Percentiles rank a stretch among this genome's conserved stretches.
Evolutionary conservation across 2,888 invertebrate genomes (phyloP).

Genomic region (Melangyna quadrimaculata): DNA sequence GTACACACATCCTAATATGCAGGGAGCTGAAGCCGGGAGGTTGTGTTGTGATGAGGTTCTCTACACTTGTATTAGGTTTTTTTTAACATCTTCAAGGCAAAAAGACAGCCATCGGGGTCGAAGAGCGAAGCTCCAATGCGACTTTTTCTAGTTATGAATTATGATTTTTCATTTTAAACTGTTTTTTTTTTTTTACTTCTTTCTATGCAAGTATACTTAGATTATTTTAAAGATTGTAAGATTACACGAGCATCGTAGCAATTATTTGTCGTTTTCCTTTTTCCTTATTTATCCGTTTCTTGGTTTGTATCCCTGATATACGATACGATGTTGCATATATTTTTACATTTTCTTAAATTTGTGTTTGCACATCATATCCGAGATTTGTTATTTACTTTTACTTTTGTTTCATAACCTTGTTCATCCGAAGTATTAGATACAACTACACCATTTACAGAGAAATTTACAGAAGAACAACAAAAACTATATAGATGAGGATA

Average conservation of each 20-base stretch:
- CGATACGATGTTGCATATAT: slow-evolving; percentile 11
- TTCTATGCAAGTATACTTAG: slow-evolving; percentile 46
- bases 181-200: slow-evolving; percentile 15
- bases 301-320: slow-evolving; percentile 27
- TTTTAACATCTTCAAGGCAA: slow-evolving; percentile 60
- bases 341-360: slow-evolving; percentile 4
- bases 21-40: slow-evolving; percentile 18
- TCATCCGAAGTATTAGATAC: slow-evolving; percentile 35
- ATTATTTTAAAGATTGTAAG: slow-evolving; percentile 46
- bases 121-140: slow-evolving; percentile 52
- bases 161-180: neutral
- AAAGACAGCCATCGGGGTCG: slow-evolving; percentile 52
- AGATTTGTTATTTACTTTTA: slow-evolving; percentile 58
- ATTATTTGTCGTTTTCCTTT: slow-evolving; percentile 35
- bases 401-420: slow-evolving; percentile 60
- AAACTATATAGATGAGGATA: slow-evolving; percentile 20
- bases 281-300: slow-evolving; percentile 9
- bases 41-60: slow-evolving; percentile 45
- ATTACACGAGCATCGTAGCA: slow-evolving; percentile 52
- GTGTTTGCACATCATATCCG: slow-evolving; percentile 32
- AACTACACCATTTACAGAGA: slow-evolving; percentile 24
- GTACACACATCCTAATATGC: slow-evolving; percentile 28
- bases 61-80: slow-evolving; percentile 40
- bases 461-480: neutral
- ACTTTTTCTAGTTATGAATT: slow-evolving; percentile 38